A percentile compares a stretch with the other conserved stretches of the same genome.
phyloP scores from a whole-genome alignment of 2,888 invertebrate species.

The Stramonita haemastoma region DNA sequence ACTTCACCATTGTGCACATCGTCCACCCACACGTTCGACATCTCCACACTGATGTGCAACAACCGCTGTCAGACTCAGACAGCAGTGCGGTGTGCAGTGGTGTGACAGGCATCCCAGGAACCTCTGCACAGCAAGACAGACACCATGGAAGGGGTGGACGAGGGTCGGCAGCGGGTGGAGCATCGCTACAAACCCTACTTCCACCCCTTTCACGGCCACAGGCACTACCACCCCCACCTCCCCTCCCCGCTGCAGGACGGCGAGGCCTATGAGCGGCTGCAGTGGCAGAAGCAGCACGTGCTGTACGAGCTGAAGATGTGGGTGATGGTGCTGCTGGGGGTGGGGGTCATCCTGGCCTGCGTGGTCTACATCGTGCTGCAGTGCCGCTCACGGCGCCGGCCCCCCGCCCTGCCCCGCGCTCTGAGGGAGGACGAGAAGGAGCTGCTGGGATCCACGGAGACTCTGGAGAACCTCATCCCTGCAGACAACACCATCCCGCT shows the following conservation, averaged over 20 bases:
- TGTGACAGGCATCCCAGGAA: background rate
- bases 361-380: constrained; percentile 55
- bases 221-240: constrained; percentile 25
- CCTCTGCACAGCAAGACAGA: background rate
- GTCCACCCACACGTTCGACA: no score
- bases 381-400: constrained; percentile 47
- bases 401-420: constrained; percentile 23
- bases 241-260: constrained; percentile 26
- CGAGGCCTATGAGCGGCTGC: constrained; percentile 49
- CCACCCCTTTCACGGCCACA: background rate
- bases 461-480: constrained; percentile 51
- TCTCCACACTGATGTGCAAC: no score
- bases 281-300: constrained; percentile 52
- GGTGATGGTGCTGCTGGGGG: constrained; percentile 52
- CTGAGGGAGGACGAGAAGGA: constrained; percentile 46
- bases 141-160: background rate
- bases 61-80: no score
- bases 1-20: no score
- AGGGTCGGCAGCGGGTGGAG: background rate
- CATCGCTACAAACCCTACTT: background rate
- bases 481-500: constrained; percentile 48
- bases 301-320: constrained; percentile 54
- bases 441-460: constrained; percentile 52
- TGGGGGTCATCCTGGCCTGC: constrained; percentile 51
- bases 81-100: background rate